These are phyloP conservation scores for Drosophila sp. DNA, from an alignment of 1,140 invertebrate genomes.

Conservation along the genomic window DNA sequence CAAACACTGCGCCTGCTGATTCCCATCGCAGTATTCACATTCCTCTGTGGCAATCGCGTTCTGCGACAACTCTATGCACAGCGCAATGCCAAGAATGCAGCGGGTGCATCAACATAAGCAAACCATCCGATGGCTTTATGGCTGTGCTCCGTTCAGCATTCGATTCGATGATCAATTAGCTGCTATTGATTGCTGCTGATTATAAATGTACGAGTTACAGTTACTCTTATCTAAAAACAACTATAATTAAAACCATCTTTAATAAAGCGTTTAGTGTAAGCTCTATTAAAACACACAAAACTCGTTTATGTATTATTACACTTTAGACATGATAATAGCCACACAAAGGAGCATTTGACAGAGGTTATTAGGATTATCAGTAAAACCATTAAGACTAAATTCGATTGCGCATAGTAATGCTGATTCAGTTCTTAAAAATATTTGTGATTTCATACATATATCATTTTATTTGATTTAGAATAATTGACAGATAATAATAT, in stretches of 20 bases:
- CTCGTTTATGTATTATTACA: not conserved
- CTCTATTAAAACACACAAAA: conserved; percentile 42
- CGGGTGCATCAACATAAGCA: conserved; percentile 55
- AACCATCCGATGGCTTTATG: conserved; percentile 29
- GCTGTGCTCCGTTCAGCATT: conserved; percentile 41
- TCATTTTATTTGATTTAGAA: too few relatives aligned
- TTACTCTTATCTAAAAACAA: conserved; percentile 56
- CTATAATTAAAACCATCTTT: conserved; percentile 54
- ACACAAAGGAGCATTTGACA: too few relatives aligned
- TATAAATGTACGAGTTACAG: conserved; percentile 37
- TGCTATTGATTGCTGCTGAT: conserved; percentile 11
- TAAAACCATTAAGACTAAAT: too few relatives aligned
- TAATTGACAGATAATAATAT: too few relatives aligned
- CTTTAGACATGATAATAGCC: not conserved
- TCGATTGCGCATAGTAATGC: too few relatives aligned
- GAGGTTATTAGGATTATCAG: too few relatives aligned
- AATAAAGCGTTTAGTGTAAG: conserved; percentile 81
- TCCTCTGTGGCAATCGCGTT: conserved; percentile 96
- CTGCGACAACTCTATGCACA: conserved; percentile 86
- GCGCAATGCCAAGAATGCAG: conserved; percentile 57
- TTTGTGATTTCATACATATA: too few relatives aligned
- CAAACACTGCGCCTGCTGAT: conserved; percentile 95
- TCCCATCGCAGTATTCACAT: conserved; percentile 93
- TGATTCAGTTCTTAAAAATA: too few relatives aligned
- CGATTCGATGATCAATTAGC: conserved; percentile 34